Conservation (phyloP, 1,140 invertebrate species). For the Conopomorpha cramerella region DNA sequence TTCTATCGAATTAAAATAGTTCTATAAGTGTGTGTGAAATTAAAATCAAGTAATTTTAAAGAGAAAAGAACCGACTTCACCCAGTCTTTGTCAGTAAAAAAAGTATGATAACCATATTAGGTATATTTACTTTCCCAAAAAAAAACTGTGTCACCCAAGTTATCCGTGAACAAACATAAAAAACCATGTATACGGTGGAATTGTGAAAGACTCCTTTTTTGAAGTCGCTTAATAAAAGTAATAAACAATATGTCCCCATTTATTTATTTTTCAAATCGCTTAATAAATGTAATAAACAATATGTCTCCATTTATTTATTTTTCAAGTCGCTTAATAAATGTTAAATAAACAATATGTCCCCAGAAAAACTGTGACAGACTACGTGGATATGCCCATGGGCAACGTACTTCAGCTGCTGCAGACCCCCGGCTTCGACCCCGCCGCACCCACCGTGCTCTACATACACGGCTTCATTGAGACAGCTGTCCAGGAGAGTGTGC, state of each 20-base stretch:
- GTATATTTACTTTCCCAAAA: too few species aligned
- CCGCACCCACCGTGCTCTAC: constrained; percentile 60
- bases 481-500: constrained; percentile 61
- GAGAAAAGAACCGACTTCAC: too few species aligned
- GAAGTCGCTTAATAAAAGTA: not conserved
- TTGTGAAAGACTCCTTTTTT: too few species aligned
- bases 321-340: constrained; percentile 1
- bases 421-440: constrained; percentile 53
- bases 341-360: constrained; percentile 3
- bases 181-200: too few species aligned
- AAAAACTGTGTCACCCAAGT: too few species aligned
- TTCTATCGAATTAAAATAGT: too few species aligned
- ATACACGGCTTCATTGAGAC: constrained; percentile 64
- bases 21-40: too few species aligned
- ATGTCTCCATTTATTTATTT: constrained; percentile 5
- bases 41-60: too few species aligned
- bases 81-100: too few species aligned
- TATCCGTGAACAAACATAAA: too few species aligned
- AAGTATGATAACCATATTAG: too few species aligned
- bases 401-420: constrained; percentile 33
- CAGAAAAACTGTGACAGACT: constrained; percentile 36
- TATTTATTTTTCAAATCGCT: not conserved
- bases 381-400: constrained; percentile 41
- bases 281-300: not conserved
- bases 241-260: not conserved